Evolutionary conservation across 2,113 vertebrate species (phyloP).

Genomic region (Gorsachius goisagi): DNA sequence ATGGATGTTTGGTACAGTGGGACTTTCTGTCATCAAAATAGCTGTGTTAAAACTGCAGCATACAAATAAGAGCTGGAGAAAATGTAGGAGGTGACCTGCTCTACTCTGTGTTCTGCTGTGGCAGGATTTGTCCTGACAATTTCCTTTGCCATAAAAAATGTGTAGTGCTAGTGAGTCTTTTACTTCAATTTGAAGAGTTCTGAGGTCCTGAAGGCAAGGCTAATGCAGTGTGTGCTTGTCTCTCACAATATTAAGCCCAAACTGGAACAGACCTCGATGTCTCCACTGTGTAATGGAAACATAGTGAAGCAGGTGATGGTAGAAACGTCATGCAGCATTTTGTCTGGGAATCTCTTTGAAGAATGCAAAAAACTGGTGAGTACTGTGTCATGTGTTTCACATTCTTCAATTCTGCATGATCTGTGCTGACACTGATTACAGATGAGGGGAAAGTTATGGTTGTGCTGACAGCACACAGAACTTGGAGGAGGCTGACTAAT

Average conservation of each 20-base stretch:
- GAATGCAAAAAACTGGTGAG: constrained; percentile 88
- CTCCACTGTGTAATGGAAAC: constrained; percentile 80
- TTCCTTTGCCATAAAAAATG: background rate
- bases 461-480: background rate
- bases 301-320: constrained; percentile 84
- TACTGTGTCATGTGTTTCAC: background rate
- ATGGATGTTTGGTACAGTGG: background rate
- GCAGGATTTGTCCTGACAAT: background rate
- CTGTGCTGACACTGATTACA: background rate
- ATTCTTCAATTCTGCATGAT: background rate
- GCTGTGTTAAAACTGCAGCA: background rate
- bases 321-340: constrained; percentile 87
- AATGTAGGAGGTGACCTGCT: background rate
- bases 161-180: background rate
- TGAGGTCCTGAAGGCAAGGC: background rate
- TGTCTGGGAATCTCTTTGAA: constrained; percentile 83
- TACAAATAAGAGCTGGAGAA: background rate
- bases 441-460: background rate
- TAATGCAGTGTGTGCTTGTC: constrained; percentile 24
- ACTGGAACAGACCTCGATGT: background rate
- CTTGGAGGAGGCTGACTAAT: background rate
- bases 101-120: fast-evolving
- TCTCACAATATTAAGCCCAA: constrained; percentile 2
- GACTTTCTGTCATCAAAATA: background rate
- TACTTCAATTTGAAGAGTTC: background rate